These are phyloP conservation scores for Papilio polyxenes DNA, from an alignment of 1,140 invertebrate species.

Conservation along the genomic window DNA sequence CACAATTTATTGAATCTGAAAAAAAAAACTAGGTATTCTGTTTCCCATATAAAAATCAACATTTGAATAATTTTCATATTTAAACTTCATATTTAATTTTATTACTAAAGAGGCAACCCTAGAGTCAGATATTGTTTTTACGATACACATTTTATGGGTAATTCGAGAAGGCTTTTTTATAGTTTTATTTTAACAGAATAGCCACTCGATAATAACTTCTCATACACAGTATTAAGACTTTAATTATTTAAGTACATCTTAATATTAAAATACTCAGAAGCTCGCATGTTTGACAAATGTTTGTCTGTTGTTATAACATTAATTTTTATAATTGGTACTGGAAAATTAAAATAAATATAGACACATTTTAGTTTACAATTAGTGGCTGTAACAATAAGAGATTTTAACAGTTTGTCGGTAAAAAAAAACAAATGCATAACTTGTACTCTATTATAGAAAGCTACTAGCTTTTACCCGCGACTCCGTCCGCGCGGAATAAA, in stretches of 20 bases:
- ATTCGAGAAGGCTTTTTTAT: constrained; percentile 13
- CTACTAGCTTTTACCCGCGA: too few relatives aligned
- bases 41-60: too few relatives aligned
- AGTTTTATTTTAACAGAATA: background rate
- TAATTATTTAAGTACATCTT: background rate
- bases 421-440: too few relatives aligned
- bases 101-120: too few relatives aligned
- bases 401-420: too few relatives aligned
- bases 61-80: too few relatives aligned
- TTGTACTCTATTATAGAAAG: too few relatives aligned
- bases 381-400: too few relatives aligned
- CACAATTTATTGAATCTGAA: too few relatives aligned
- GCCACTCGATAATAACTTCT: background rate
- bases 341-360: background rate
- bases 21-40: too few relatives aligned
- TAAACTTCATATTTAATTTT: too few relatives aligned
- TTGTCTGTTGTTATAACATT: constrained; percentile 15
- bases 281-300: background rate
- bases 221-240: background rate
- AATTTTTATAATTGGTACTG: background rate
- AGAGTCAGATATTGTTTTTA: background rate
- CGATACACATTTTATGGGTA: constrained; percentile 9
- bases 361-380: background rate
- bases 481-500: too few relatives aligned
- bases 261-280: background rate